Conservation (phyloP, 1,140 invertebrate species). For the Heliconius congener region DNA sequence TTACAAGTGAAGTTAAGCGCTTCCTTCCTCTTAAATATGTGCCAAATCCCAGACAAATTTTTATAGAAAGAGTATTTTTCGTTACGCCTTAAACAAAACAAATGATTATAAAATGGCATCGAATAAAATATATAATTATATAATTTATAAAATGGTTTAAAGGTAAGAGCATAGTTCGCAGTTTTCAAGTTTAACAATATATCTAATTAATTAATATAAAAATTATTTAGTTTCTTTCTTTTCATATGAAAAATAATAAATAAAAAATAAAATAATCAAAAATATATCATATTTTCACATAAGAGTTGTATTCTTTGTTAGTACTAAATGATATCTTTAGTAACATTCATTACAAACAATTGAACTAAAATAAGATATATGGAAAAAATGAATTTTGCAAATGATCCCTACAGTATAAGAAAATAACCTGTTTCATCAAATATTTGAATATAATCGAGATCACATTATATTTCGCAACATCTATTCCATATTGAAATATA, state of each 20-base stretch:
- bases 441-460: slow-evolving; percentile 55
- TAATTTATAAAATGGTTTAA: neutral
- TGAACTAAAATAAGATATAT: too few species aligned
- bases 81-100: slow-evolving; percentile 48
- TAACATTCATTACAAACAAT: too few species aligned
- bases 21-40: slow-evolving; percentile 71
- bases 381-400: too few species aligned
- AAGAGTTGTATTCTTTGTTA: too few species aligned
- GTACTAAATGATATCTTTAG: too few species aligned
- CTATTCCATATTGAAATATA: slow-evolving; percentile 69
- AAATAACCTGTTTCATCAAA: slow-evolving; percentile 65
- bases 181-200: neutral
- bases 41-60: slow-evolving; percentile 74
- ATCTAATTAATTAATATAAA: neutral
- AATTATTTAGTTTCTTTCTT: too few species aligned
- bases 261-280: too few species aligned
- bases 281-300: too few species aligned
- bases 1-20: slow-evolving; percentile 59
- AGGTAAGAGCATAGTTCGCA: slow-evolving; percentile 75
- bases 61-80: slow-evolving; percentile 72
- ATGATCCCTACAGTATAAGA: too few species aligned
- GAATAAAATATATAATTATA: neutral
- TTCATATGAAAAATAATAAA: too few species aligned
- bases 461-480: slow-evolving; percentile 68
- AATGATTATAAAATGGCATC: neutral